Evolutionary conservation across 2,888 invertebrate species (phyloP).

Genomic region (Stenodera caucasica): DNA sequence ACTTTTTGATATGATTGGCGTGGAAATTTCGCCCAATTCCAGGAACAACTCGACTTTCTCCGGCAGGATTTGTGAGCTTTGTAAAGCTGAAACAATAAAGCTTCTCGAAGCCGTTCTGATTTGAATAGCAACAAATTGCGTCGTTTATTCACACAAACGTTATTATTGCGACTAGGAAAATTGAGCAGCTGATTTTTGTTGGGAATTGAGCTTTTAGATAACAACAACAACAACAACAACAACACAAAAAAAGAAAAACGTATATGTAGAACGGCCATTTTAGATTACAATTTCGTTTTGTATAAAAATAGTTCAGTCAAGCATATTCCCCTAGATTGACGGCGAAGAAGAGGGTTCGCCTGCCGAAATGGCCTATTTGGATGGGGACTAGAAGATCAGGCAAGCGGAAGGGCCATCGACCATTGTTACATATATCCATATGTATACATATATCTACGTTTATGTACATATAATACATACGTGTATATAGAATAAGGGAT

Average conservation of each 20-base stretch:
- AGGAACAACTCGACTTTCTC: too few relatives aligned
- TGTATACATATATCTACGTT: conserved; percentile 37
- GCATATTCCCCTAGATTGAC: conserved; percentile 55
- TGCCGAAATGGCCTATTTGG: conserved; percentile 46
- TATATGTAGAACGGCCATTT: conserved; percentile 50
- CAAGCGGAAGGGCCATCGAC: conserved; percentile 48
- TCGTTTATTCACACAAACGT: too few relatives aligned
- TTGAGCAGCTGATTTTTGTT: neutral
- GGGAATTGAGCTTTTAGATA: too few relatives aligned
- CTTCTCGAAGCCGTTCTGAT: too few relatives aligned
- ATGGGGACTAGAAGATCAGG: conserved; percentile 46
- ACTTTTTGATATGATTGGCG: too few relatives aligned
- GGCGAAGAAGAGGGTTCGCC: conserved; percentile 48
- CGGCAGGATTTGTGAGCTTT: too few relatives aligned
- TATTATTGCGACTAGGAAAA: too few relatives aligned
- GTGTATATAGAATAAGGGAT: conserved; percentile 21
- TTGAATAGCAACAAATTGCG: too few relatives aligned
- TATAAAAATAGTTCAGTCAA: conserved; percentile 56
- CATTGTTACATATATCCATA: conserved; percentile 38
- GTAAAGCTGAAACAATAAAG: too few relatives aligned
- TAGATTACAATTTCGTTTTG: conserved; percentile 50
- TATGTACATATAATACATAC: too few relatives aligned
- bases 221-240: too few relatives aligned
- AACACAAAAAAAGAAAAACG: conserved; percentile 44
- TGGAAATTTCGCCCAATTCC: too few relatives aligned